Base-by-base conservation (phyloP, 1,140 invertebrate genomes). In the Phocides pigmalion region DNA sequence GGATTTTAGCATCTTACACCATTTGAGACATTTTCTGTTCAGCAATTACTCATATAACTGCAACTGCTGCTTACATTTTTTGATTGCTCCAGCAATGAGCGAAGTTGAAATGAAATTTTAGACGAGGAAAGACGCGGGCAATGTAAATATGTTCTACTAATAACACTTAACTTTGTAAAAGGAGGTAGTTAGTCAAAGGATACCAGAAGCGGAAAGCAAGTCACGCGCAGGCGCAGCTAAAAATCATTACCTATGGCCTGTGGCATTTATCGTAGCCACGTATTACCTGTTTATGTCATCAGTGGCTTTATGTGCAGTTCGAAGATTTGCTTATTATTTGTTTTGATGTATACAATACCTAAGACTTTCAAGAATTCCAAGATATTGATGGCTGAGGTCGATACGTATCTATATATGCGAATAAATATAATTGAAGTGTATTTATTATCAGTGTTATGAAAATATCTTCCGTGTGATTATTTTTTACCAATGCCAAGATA, bases 91-190 rank as follows among this genome's bases (percentile, higher is more conserved):
- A n/a, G n/a, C n/a, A n/a, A n/a, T n/a, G n/a, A n/a, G n/a, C n/a
- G n/a, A n/a, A n/a, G n/a, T n/a, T n/a, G n/a, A n/a, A n/a, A n/a
- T n/a, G n/a, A n/a, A n/a, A 28, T 28, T 32, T 11, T 11, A 22
- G 5, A 22, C 9, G 9, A 11, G 28, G 5, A 32, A 32, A 32
- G 8, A 8, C 9, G 5, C 14, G 9, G 12, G 8, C 9, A 39
- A 39, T 14, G 35, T 39, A 39, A 39, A 39, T 39, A 39, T 5
- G n/a, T 39, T 14, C 12, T 5, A 39, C n/a, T 39, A 14, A 39
- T 39, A 39, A 39, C 35, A 39, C 0, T 4, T 35, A 20, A 46
- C n/a, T 47, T 47, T 47, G 17, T 22, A 47, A 47, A 47, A 39
- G n/a, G 11, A 46, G 9, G 19, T 20, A 47, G 17, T 12, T 22